Base-by-base conservation (phyloP, 2,113 vertebrate genomes). In the Psittacula cyanocephala region DNA sequence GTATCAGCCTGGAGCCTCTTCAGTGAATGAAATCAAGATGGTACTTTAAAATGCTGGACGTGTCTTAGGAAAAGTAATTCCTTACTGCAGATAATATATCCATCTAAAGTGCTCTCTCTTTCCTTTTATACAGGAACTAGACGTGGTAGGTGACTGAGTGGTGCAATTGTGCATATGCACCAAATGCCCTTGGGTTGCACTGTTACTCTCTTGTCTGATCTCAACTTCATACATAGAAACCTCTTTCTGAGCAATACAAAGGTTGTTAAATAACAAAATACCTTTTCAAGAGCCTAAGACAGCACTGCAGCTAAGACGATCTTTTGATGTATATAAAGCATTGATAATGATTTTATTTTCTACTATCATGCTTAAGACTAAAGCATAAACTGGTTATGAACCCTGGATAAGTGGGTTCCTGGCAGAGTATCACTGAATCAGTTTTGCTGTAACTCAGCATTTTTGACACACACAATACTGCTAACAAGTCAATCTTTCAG, bases 111-210 rank as follows among this genome's bases (percentile, higher is more conserved):
- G 1, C 3, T 57, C 3, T 64, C 27, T 27, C 49, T 31, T 64
- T 28, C 4, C 46, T 44, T 57, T 57, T 10, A 17, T 17, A 18
- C 37, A n/a, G 31, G 47, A 64, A 16, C 3, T 14, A 33, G 43
- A 12, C 3, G 4, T 3, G 18, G 11, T 16, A 9, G 29, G 43
- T 3, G 25, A 10, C 7, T n/a, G 44, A 5, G 39, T 2, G 4
- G 17, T 33, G 35, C 24, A 14, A 3, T 0, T 11, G 2, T 39
- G 3, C 4, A 1, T 0, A 2, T 5, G n/a, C n/a, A 39, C 39
- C n/a, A 5, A 27, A 1, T 14, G n/a, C 2, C 77, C 11, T 49
- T 9, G 17, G 46, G 18, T 17, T 29, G 8, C 62, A 28, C 46
- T 29, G 35, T 23, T 64, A 35, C 13, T n/a, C 27, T 39, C 4